These are phyloP conservation scores for Chiloscyllium plagiosum DNA, from an alignment of 2,113 vertebrate species.

Conservation along the genomic window DNA sequence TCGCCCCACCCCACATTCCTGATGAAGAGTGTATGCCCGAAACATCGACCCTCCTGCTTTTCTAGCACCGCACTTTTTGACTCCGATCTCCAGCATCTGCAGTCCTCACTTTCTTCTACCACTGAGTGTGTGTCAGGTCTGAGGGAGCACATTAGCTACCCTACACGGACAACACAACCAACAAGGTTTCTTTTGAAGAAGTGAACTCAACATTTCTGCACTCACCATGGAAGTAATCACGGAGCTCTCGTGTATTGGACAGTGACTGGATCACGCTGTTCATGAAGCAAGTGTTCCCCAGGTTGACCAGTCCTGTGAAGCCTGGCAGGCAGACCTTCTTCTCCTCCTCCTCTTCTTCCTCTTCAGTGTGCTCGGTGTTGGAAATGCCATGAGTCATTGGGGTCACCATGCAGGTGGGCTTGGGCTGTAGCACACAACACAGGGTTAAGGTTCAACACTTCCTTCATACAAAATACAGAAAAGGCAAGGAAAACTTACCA, in stretches of 20 bases:
- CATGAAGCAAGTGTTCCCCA: conserved; percentile 99
- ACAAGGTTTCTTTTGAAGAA: background rate
- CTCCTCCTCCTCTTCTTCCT: conserved; percentile 77
- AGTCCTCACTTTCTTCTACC: too few relatives aligned
- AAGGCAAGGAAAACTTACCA: background rate
- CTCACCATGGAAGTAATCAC: conserved; percentile 95
- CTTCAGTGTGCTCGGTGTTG: conserved; percentile 68
- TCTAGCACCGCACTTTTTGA: too few relatives aligned
- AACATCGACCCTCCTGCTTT: too few relatives aligned
- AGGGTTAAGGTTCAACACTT: background rate
- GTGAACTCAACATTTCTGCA: background rate
- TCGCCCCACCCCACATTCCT: too few relatives aligned
- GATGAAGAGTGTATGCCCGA: too few relatives aligned
- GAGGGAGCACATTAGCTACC: background rate
- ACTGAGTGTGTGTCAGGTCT: too few relatives aligned
- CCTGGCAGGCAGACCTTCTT: conserved; percentile 90
- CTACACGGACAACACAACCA: background rate
- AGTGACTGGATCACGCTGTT: conserved; percentile 96
- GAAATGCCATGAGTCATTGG: conserved; percentile 84
- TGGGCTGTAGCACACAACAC: conserved; percentile 61
- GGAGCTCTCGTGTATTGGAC: conserved; percentile 92
- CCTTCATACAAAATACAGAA: background rate
- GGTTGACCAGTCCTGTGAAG: conserved; percentile 90
- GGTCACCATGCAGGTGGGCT: conserved; percentile 95
- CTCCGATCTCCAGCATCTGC: too few relatives aligned